Conservation (phyloP, 1,140 invertebrate genomes). For the Lasioglossum baleicum region DNA sequence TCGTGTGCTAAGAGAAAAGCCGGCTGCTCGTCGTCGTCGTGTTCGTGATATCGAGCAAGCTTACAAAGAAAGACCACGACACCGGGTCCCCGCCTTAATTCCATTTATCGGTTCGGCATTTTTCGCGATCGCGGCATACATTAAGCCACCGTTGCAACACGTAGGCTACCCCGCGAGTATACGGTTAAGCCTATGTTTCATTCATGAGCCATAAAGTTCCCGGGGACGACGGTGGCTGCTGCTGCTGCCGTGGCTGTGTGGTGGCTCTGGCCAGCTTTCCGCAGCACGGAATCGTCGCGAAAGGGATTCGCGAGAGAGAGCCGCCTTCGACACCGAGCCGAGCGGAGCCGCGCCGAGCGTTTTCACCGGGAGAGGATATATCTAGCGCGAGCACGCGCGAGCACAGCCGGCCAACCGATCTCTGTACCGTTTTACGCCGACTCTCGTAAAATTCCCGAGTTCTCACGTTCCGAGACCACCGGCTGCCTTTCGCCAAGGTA, state of each 20-base stretch:
- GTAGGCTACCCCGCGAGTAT: slow-evolving; percentile 63
- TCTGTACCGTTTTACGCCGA: slow-evolving; percentile 14
- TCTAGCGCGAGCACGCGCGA: not conserved
- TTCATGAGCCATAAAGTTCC: slow-evolving; percentile 77
- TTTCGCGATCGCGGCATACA: slow-evolving; percentile 68
- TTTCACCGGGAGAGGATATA: slow-evolving; percentile 14
- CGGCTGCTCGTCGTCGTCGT: slow-evolving; percentile 18
- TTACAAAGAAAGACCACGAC: slow-evolving; percentile 48
- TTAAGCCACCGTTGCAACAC: slow-evolving; percentile 69
- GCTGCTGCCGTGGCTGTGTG: not conserved
- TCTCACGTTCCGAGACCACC: slow-evolving; percentile 14
- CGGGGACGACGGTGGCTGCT: slow-evolving; percentile 40
- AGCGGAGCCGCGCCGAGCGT: slow-evolving; percentile 11
- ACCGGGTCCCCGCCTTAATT: slow-evolving; percentile 61
- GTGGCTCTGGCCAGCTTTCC: slow-evolving; percentile 18
- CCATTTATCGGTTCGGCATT: slow-evolving; percentile 67
- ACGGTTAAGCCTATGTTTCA: slow-evolving; percentile 74
- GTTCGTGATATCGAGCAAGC: slow-evolving; percentile 28
- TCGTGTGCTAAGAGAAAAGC: not conserved
- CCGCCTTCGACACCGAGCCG: slow-evolving; percentile 8
- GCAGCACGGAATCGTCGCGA: slow-evolving; percentile 22
- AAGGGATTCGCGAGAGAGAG: slow-evolving; percentile 18
- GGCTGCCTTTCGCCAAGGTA: no score
- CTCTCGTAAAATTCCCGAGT: slow-evolving; percentile 33
- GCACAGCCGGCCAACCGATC: not conserved